Conservation (phyloP, 2,888 invertebrate species). For the Diadegma fenestrale region DNA sequence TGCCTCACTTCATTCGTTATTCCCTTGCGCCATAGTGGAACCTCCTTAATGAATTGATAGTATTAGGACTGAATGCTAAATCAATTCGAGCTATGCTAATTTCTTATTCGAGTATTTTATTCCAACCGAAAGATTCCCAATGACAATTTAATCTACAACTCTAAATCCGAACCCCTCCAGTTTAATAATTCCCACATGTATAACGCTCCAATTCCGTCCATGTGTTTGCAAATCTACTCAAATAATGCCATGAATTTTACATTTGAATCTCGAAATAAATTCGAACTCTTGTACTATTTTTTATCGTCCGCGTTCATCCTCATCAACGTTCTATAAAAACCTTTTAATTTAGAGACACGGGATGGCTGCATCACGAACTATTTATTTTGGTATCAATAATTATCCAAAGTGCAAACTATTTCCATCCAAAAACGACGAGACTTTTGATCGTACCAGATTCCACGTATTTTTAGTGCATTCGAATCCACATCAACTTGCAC, state of each 20-base stretch:
- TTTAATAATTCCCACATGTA: background rate
- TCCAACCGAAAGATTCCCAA: conserved; percentile 36
- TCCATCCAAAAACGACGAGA: background rate
- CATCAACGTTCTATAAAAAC: background rate
- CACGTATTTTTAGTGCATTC: background rate
- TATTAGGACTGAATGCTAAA: background rate
- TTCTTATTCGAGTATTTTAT: conserved; percentile 34
- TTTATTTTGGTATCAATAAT: conserved; percentile 6
- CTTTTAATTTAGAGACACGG: conserved; percentile 26
- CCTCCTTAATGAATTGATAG: background rate
- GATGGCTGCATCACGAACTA: background rate
- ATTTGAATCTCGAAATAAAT: background rate
- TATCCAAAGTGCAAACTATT: background rate
- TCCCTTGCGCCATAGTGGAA: no score
- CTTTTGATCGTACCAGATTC: background rate
- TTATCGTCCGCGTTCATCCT: background rate
- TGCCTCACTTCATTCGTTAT: no score
- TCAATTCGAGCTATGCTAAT: no score
- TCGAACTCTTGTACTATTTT: background rate
- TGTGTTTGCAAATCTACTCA: conserved; percentile 6
- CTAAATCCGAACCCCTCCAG: background rate
- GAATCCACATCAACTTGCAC: background rate
- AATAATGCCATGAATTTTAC: conserved; percentile 40
- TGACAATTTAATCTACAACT: conserved; percentile 42
- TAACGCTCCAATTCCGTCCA: background rate